Percentiles rank a stretch among this genome's conserved stretches.
phyloP scores from a whole-genome alignment of 2,797 vertebrate genomes.

The Fistularia tabacaria region DNA sequence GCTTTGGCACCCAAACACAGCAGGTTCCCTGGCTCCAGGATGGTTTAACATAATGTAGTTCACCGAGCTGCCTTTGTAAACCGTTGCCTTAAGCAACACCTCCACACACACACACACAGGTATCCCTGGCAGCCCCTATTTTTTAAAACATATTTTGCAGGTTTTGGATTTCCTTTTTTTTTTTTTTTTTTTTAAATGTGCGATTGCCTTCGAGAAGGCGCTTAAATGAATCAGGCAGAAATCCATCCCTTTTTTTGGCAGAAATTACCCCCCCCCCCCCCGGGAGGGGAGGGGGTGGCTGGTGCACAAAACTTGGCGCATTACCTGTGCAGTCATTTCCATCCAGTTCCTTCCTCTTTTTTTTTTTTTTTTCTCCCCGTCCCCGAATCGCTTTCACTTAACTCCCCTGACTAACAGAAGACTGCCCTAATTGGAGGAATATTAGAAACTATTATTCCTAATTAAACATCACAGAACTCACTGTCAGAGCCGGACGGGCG shows the following conservation, averaged over 20 bases:
- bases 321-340: conserved; percentile 50
- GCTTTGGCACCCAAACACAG: no score
- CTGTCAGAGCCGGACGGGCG: conserved; percentile 66
- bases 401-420: conserved; percentile 48
- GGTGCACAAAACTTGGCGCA: conserved; percentile 44
- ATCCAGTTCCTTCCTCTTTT: conserved; percentile 17
- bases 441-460: conserved; percentile 79
- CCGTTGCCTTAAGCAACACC: conserved; percentile 15
- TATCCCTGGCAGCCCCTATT: conserved; percentile 7
- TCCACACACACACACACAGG: conserved; percentile 7
- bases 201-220: conserved; percentile 47
- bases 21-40: conserved; percentile 16
- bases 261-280: no score
- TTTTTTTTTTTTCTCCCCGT: neutral
- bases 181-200: conserved; percentile 34
- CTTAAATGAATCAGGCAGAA: conserved; percentile 52
- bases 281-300: no score
- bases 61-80: conserved; percentile 21
- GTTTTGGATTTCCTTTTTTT: conserved; percentile 41
- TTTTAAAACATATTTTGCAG: conserved; percentile 27
- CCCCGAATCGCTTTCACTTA: conserved; percentile 35
- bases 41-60: conserved; percentile 27
- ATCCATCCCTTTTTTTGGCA: conserved; percentile 46
- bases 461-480: conserved; percentile 77
- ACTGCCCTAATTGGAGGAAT: conserved; percentile 68